phyloP scores from a whole-genome alignment of 2,888 invertebrate genomes.

The Slavum lentiscoides region DNA sequence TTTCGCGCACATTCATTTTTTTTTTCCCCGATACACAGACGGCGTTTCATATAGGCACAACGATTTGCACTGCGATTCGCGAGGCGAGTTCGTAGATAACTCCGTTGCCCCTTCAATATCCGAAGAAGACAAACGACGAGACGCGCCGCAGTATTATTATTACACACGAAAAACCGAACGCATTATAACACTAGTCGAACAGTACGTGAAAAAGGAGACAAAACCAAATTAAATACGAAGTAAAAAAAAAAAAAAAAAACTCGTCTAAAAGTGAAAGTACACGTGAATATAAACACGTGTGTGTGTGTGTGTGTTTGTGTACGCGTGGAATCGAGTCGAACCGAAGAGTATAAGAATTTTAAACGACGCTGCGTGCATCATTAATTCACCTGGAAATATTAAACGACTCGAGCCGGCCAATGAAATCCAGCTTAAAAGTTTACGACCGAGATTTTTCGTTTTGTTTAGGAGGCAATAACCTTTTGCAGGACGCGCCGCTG shows the following conservation, averaged over 20 bases:
- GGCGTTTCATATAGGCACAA: conserved; percentile 50
- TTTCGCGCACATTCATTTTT: too few species aligned
- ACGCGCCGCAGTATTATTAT: too few species aligned
- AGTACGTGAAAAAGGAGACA: conserved; percentile 9
- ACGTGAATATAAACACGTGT: background rate
- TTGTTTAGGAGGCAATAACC: conserved; percentile 36
- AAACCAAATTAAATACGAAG: too few species aligned
- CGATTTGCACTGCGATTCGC: conserved; percentile 38
- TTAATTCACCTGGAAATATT: conserved; percentile 18
- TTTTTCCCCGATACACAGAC: conserved; percentile 8
- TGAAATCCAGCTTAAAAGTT: conserved; percentile 29
- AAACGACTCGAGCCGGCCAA: conserved; percentile 1
- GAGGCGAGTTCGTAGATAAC: conserved; percentile 17
- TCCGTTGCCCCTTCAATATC: conserved; percentile 34
- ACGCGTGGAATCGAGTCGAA: conserved; percentile 3
- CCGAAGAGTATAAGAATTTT: conserved; percentile 10
- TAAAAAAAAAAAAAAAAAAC: conserved; percentile 5
- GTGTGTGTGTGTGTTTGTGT: background rate
- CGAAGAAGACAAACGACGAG: background rate
- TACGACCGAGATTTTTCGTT: background rate
- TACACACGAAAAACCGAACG: background rate
- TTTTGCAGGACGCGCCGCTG: background rate
- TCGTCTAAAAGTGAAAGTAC: conserved; percentile 45
- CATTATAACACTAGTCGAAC: background rate
- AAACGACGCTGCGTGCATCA: background rate